Conservation (phyloP, 2,888 invertebrate genomes). For the Phasia obesa region DNA sequence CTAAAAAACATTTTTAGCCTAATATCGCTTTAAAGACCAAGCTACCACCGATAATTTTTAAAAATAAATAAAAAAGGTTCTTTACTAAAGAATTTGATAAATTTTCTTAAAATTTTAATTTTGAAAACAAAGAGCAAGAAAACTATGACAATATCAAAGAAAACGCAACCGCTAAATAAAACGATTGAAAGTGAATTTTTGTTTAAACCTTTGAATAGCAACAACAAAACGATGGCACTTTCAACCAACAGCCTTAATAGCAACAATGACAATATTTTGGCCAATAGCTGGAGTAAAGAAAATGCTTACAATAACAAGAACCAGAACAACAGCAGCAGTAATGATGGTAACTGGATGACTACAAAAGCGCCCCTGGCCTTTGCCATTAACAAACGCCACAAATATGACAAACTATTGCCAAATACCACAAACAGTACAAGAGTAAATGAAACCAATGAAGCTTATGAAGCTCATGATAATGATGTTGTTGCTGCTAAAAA, state of each 20-base stretch:
- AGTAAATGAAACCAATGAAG: conserved; percentile 50
- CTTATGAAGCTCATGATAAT: conserved; percentile 21
- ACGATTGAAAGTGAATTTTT: conserved; percentile 63
- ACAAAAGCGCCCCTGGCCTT: conserved; percentile 48
- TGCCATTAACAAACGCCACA: conserved; percentile 52
- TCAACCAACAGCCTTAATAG: conserved; percentile 36
- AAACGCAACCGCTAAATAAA: conserved; percentile 62
- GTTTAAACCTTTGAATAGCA: conserved; percentile 40
- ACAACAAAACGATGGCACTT: conserved; percentile 52
- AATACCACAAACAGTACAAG: conserved; percentile 62
- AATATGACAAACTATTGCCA: conserved; percentile 67
- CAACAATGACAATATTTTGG: conserved; percentile 55
- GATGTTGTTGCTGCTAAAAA: conserved; percentile 35
- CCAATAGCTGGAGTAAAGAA: conserved; percentile 29
- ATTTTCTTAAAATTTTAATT: not conserved
- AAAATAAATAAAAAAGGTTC: not conserved
- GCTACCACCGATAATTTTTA: conserved; percentile 58
- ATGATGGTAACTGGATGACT: conserved; percentile 23
- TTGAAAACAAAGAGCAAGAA: conserved; percentile 47
- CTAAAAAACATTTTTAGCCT: not conserved
- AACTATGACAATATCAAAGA: conserved; percentile 64
- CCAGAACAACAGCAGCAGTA: not conserved
- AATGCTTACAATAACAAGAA: conserved; percentile 6
- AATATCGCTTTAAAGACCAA: conserved; percentile 12
- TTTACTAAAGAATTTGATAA: not conserved